Conservation (phyloP, 35 echinoderm and acorn worm genomes). For the Holothuria glaberrima region DNA sequence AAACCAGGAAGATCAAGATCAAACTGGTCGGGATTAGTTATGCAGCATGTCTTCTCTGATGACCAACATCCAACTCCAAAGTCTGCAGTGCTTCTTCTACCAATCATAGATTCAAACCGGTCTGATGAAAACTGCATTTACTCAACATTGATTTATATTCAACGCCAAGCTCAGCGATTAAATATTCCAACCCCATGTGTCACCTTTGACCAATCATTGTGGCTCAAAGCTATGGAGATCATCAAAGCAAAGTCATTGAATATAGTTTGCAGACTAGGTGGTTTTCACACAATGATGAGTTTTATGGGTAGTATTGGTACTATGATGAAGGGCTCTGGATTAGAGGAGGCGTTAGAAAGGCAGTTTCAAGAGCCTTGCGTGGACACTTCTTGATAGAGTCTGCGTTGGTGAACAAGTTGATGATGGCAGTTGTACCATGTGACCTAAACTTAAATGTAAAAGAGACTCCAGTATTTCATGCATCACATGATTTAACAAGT, state of each 20-base stretch:
- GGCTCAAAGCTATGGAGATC: conserved; percentile 30
- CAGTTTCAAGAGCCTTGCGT: too few species aligned
- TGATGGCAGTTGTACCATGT: too few species aligned
- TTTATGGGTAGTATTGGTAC: conserved; percentile 40
- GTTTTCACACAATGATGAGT: conserved; percentile 58
- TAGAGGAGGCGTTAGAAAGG: conserved; percentile 11
- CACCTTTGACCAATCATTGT: conserved; percentile 45
- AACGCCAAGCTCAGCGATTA: background rate
- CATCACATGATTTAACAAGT: too few species aligned
- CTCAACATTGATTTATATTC: conserved; percentile 21
- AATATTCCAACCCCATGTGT: background rate
- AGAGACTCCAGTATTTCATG: too few species aligned
- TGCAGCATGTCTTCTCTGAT: conserved; percentile 6
- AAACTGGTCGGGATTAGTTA: conserved; percentile 19
- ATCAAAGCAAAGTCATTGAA: background rate
- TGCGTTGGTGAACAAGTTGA: too few species aligned
- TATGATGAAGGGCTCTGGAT: conserved; percentile 25
- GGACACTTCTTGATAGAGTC: too few species aligned
- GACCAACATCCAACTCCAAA: conserved; percentile 7
- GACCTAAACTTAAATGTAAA: too few species aligned
- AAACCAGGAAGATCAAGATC: background rate
- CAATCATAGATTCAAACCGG: conserved; percentile 9
- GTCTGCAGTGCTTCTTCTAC: conserved; percentile 11
- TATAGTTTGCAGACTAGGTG: conserved; percentile 32
- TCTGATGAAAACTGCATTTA: conserved; percentile 15